Conservation (phyloP, 2,113 vertebrate genomes). For the Peromyscus maniculatus region DNA sequence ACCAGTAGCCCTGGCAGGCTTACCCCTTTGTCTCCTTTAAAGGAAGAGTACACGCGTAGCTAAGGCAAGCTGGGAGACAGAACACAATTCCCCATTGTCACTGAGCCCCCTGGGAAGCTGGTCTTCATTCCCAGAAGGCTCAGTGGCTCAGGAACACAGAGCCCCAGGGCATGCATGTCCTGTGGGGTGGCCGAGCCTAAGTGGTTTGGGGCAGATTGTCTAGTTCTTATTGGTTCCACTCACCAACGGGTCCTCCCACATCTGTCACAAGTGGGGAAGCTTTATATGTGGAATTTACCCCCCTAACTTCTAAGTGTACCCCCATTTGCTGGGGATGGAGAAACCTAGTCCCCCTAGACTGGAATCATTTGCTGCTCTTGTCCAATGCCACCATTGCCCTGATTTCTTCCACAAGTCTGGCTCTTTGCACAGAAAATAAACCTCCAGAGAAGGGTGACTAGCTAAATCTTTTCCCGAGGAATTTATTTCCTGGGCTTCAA, state of each 20-base stretch:
- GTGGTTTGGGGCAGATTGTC: rapidly evolving
- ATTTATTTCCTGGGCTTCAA: background rate
- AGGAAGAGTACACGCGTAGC: slow-evolving; percentile 78
- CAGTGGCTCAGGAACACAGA: rapidly evolving
- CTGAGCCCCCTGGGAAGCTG: background rate
- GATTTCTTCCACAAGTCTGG: background rate
- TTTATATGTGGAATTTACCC: rapidly evolving
- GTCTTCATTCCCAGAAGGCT: rapidly evolving
- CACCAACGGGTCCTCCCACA: background rate
- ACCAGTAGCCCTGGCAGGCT: slow-evolving; percentile 85
- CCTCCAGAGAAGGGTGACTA: rapidly evolving
- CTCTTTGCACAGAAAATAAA: background rate
- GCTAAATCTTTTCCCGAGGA: background rate
- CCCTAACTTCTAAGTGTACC: too few species aligned
- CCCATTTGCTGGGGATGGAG: background rate
- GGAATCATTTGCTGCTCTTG: background rate
- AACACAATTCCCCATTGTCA: slow-evolving; percentile 56
- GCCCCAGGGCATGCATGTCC: too few species aligned
- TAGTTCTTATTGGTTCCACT: background rate
- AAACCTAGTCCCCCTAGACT: background rate
- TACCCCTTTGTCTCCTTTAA: slow-evolving; percentile 34
- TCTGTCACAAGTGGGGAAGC: rapidly evolving
- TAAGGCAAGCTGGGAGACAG: slow-evolving; percentile 55
- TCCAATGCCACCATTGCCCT: background rate
- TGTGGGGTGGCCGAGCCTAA: background rate